Base-by-base conservation (phyloP, 2,113 vertebrate genomes). In the Smithornis capensis region DNA sequence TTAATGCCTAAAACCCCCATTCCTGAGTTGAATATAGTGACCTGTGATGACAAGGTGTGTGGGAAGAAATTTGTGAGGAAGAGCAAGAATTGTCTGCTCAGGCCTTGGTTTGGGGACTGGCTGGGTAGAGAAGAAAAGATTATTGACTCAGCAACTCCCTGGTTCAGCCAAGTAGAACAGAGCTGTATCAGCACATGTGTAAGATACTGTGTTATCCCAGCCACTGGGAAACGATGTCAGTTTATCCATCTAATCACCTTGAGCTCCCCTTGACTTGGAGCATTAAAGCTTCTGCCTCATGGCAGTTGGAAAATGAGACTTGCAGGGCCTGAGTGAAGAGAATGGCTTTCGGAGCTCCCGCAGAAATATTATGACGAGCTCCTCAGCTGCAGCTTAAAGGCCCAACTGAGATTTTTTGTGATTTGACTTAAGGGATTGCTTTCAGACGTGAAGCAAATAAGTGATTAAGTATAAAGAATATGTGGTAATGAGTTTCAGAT, bases 401-500 rank as follows among this genome's bases (percentile, higher is more conserved):
- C 53, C 40, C 77, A 68, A 2, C 37, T 50, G 94, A 95, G 76
- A 42, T 9, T 94, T 76, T n/a, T 80, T 77, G n/a, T 67, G 49
- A 90, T 89, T 79, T 64, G 42, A 65, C 70, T 53, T 73, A 40
- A 42, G 76, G 78, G 82, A 79, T 83, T 90, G 53, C 70, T 89
- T 85, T 91, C 79, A 75, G 81, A 40, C 16, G 2, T 27, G 75
- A 71, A 87, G 31, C 70, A 80, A 91, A 65, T 56, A 77, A 92
- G 59, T 88, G 75, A 88, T 83, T 80, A 90, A 86, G 11, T 69
- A 33, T 85, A 79, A 91, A 83, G 87, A 87, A 62, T 62, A 83
- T 89, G 60, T 76, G 57, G 59, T 81, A 93, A 96, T 86, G 76
- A 90, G 64, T 78, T 92, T 95, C 85, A 92, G 79, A 91, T 90